phyloP scores from a whole-genome alignment of 37 sponge, comb jelly and placozoan species.

The Chondrosia reniformis region DNA sequence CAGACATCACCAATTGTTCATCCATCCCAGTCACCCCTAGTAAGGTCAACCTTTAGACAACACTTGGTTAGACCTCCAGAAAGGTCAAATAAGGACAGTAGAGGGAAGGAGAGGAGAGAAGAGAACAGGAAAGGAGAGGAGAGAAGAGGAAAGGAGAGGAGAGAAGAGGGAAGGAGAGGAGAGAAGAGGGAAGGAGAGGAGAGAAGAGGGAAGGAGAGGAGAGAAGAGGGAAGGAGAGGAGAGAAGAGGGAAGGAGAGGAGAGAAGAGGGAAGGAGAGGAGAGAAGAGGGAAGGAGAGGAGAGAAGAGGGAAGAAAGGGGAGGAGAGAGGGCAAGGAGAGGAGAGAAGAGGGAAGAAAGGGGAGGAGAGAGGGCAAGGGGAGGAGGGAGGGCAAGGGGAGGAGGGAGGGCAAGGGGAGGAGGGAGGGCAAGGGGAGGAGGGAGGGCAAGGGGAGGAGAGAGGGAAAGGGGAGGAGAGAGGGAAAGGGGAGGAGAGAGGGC shows the following conservation, averaged over 20 bases:
- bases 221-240: background rate
- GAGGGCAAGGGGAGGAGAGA: background rate
- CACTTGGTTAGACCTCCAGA: too few relatives aligned
- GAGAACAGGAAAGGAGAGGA: background rate
- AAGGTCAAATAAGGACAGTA: too few relatives aligned
- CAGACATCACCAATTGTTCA: too few relatives aligned
- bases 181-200: background rate
- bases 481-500: background rate
- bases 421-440: background rate
- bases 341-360: background rate
- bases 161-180: background rate
- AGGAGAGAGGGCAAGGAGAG: background rate
- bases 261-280: constrained; percentile 1
- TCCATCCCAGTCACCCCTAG: too few relatives aligned
- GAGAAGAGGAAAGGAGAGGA: constrained; percentile 1
- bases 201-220: too few relatives aligned
- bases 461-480: background rate
- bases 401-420: background rate
- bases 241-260: constrained; percentile 6
- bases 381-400: background rate
- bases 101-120: background rate
- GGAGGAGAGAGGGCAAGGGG: background rate
- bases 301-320: background rate
- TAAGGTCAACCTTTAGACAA: too few relatives aligned
- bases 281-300: background rate